phyloP scores from a whole-genome alignment of 92 coral and sea anemone species.

The Parazoanthus swiftii region DNA sequence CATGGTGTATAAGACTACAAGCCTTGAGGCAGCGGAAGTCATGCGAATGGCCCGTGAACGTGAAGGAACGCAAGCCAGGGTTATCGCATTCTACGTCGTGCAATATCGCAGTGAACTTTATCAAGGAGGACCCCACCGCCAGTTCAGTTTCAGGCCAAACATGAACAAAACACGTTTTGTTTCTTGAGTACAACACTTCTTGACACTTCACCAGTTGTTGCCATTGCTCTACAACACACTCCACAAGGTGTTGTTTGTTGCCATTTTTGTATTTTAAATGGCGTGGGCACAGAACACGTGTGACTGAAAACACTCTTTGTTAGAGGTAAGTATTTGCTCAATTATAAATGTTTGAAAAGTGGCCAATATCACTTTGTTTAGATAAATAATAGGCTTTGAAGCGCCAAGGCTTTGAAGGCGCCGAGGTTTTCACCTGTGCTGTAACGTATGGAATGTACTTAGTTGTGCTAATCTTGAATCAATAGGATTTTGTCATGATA shows the following conservation, averaged over 20 bases:
- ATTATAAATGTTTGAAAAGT: not conserved
- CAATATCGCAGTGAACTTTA: slow-evolving; percentile 16
- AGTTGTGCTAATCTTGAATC: no score
- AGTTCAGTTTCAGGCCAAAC: not conserved
- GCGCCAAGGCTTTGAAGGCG: not conserved
- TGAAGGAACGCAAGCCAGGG: slow-evolving; percentile 33
- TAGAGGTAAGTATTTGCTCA: not conserved
- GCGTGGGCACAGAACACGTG: not conserved
- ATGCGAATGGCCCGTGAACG: not conserved
- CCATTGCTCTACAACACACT: not conserved
- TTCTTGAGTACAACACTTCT: not conserved
- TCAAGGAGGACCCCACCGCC: slow-evolving; percentile 2
- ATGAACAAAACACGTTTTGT: no score
- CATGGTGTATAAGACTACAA: not conserved
- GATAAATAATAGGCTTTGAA: not conserved
- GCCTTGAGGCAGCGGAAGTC: slow-evolving; percentile 27
- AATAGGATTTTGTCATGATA: not conserved
- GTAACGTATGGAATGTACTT: not conserved
- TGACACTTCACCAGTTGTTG: no score
- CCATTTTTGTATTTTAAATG: not conserved
- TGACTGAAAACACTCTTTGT: not conserved
- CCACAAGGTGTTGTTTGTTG: not conserved
- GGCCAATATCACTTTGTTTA: not conserved
- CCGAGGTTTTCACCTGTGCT: not conserved
- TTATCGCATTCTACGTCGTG: not conserved